These are phyloP conservation scores for Actinopyga echinites DNA, from an alignment of 53 echinoderm and acorn worm species.

Conservation along the genomic window DNA sequence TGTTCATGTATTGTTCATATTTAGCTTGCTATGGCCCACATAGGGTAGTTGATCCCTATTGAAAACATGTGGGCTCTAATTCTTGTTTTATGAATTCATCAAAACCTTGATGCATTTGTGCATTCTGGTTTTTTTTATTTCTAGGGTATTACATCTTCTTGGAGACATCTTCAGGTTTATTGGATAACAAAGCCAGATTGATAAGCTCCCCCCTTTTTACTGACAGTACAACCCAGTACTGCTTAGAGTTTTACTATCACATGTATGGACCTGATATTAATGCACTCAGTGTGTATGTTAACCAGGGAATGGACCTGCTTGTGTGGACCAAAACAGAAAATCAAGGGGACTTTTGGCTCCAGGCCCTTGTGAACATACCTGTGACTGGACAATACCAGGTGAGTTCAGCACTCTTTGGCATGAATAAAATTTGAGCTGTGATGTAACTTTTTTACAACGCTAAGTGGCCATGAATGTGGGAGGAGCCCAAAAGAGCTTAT, in stretches of 20 bases:
- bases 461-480: too few species aligned
- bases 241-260: conserved; percentile 80
- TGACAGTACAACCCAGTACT: conserved; percentile 47
- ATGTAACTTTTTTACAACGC: too few species aligned
- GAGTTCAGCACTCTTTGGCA: too few species aligned
- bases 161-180: conserved; percentile 47
- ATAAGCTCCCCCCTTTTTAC: conserved; percentile 24
- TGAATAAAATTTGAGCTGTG: too few species aligned
- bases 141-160: conserved; percentile 72
- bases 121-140: too few species aligned
- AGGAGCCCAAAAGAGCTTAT: too few species aligned
- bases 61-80: too few species aligned
- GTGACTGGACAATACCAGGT: conserved; percentile 3
- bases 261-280: conserved; percentile 82
- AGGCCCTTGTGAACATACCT: conserved; percentile 18
- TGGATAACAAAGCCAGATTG: conserved; percentile 52
- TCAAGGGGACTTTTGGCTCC: conserved; percentile 5
- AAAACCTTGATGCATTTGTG: too few species aligned
- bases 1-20: too few species aligned
- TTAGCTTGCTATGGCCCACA: too few species aligned
- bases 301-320: not conserved
- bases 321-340: conserved; percentile 25
- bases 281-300: conserved; percentile 47
- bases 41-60: too few species aligned
- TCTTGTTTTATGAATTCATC: too few species aligned